phyloP scores from a whole-genome alignment of 2,888 invertebrate genomes.

The Ypsolopha scabrella region DNA sequence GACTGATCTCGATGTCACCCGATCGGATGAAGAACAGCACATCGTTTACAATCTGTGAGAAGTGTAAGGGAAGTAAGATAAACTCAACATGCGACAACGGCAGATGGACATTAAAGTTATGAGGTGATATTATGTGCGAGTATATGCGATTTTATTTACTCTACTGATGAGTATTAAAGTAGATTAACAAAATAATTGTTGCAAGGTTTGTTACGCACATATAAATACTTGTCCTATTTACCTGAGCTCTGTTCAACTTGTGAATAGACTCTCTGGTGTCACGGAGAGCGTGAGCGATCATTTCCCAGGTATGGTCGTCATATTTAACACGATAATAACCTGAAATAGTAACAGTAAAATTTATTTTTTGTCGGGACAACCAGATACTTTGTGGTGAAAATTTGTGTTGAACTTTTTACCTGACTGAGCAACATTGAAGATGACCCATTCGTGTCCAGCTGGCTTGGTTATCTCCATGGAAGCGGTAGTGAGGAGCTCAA shows the following conservation, averaged over 20 bases:
- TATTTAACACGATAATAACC: conserved; percentile 79
- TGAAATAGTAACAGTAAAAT: conserved; percentile 19
- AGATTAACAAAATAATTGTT: too few relatives aligned
- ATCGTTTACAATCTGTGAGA: conserved; percentile 77
- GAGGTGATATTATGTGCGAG: too few relatives aligned
- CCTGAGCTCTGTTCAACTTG: conserved; percentile 80
- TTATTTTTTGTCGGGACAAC: too few relatives aligned
- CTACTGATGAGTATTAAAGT: too few relatives aligned
- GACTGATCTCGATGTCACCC: conserved; percentile 57
- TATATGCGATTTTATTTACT: too few relatives aligned
- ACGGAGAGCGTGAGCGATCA: conserved; percentile 58
- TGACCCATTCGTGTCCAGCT: conserved; percentile 61
- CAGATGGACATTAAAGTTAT: too few relatives aligned
- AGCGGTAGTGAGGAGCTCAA: conserved; percentile 24
- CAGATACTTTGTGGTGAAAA: too few relatives aligned
- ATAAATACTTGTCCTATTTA: conserved; percentile 21
- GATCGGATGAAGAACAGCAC: conserved; percentile 76
- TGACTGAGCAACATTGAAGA: conserved; percentile 65
- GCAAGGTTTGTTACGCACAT: too few relatives aligned
- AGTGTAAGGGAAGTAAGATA: background rate
- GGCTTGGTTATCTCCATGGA: conserved; percentile 18
- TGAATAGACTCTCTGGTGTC: conserved; percentile 60
- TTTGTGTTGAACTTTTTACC: conserved; percentile 23
- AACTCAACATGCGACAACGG: too few relatives aligned
- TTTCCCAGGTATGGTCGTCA: conserved; percentile 67